Percentiles rank a stretch among this genome's conserved stretches.
phyloP scores from a whole-genome alignment of 2,797 vertebrate genomes.

The Lophotriccus pileatus region DNA sequence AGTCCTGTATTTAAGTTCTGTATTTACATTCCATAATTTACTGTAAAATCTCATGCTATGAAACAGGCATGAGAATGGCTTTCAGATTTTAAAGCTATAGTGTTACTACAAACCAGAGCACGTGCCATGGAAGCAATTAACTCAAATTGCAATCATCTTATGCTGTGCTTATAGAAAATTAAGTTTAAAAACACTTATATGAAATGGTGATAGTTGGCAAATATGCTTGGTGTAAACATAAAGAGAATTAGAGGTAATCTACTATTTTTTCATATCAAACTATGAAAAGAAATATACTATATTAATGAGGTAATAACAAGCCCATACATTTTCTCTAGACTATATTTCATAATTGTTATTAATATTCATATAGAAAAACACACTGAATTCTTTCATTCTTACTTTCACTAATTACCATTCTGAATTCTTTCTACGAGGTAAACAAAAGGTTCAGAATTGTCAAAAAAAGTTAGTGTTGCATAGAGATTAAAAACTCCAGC shows the following conservation, averaged over 20 bases:
- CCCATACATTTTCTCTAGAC: neutral
- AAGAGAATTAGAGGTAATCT: neutral
- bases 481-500: neutral
- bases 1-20: neutral
- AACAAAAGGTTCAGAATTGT: neutral
- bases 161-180: neutral
- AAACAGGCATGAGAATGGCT: neutral
- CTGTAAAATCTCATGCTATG: neutral
- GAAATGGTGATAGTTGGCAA: neutral
- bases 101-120: neutral
- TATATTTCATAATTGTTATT: neutral
- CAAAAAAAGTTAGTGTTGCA: neutral
- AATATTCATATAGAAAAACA: neutral
- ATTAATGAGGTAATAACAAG: neutral
- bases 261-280: neutral
- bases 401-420: neutral
- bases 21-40: neutral
- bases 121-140: slow-evolving; percentile 22
- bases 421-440: neutral
- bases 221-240: neutral
- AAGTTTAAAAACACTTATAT: neutral
- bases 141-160: neutral
- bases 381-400: neutral
- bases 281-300: neutral
- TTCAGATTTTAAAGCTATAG: neutral